These are phyloP conservation scores for Didymodactylos carnosus DNA, from an alignment of 2,888 invertebrate genomes.

Conservation along the genomic window DNA sequence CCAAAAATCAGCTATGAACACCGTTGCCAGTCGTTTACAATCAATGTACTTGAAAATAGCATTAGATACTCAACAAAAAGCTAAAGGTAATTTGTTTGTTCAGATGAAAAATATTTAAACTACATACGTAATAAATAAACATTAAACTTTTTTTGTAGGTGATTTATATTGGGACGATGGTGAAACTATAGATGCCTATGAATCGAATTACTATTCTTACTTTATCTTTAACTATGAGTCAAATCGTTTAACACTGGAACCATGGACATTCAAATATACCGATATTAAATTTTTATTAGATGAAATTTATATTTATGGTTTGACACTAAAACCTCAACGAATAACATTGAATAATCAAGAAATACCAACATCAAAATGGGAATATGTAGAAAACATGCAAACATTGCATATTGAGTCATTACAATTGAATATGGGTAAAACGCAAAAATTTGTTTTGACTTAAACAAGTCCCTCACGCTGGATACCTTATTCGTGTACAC, in stretches of 20 bases:
- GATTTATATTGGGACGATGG: conserved; percentile 12
- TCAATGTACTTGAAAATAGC: conserved; percentile 48
- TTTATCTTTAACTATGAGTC: conserved; percentile 6
- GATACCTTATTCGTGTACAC: no score
- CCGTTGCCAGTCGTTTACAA: conserved; percentile 38
- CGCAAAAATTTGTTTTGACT: neutral
- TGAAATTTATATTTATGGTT: conserved; percentile 2
- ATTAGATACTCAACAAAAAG: conserved; percentile 39
- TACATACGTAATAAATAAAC: no score
- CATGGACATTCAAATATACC: neutral
- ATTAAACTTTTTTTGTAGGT: neutral
- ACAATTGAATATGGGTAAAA: neutral
- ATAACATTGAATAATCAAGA: neutral
- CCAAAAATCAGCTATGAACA: conserved; percentile 5
- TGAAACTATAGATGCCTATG: conserved; percentile 1
- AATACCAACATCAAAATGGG: neutral
- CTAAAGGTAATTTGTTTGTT: conserved; percentile 49
- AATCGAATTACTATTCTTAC: neutral
- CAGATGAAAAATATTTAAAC: no score
- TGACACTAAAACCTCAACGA: neutral
- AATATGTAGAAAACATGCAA: neutral
- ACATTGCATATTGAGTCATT: neutral
- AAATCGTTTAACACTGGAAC: neutral
- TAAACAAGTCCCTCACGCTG: no score
- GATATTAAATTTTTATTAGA: neutral